Evolutionary conservation across 92 coral and sea anemone genomes (phyloP), one percentile per base, ranked within the genome.

Genomic region (Phenganax stokvisi): DNA sequence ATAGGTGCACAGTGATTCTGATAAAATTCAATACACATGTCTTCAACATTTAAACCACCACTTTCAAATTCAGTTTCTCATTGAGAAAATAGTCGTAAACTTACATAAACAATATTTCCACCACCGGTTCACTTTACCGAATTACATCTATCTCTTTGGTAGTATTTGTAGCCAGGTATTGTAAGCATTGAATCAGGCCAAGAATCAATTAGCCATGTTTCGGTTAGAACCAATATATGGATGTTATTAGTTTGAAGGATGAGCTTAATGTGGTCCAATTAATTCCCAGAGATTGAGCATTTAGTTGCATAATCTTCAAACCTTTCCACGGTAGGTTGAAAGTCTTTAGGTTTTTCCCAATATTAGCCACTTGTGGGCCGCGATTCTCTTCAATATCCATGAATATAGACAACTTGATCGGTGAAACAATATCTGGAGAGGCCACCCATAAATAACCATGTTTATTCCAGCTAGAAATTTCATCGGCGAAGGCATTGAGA

Each of bases 131-230:
- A 60, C 20, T 60, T 60, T 10, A 16, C 20, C 66, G 13, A 16
- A 60, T 60, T 60, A 16, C 20, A 10, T 27, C 86, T 71, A 83
- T 83, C 86, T 83, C 64, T 83, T 20, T 82, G 75, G 77, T 74
- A 64, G 83, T 37, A 76, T 64, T 67, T 67, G 55, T 84, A 84
- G 28, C 83, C 87, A 75, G 83, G 67, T 65, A 77, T 55, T 64
- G 54, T 75, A 47, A 84, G 75, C 76, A 62, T 68, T 68, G 77
- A 65, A 64, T 75, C 87, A 28, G 79, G 47, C 87, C 87, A 84
- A 58, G 83, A 84, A 54, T 75, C 59, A 53, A 54, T 75, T 57
- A 77, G 52, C 87, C 83, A 84, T 20, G 83, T 56, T 57, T 84
- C 61, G 25, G 80, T 83, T 27, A 74, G 25, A 17, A 31, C 82